These are phyloP conservation scores for Aphidius ervi DNA, from an alignment of 1,140 invertebrate genomes.

Conservation along the genomic window DNA sequence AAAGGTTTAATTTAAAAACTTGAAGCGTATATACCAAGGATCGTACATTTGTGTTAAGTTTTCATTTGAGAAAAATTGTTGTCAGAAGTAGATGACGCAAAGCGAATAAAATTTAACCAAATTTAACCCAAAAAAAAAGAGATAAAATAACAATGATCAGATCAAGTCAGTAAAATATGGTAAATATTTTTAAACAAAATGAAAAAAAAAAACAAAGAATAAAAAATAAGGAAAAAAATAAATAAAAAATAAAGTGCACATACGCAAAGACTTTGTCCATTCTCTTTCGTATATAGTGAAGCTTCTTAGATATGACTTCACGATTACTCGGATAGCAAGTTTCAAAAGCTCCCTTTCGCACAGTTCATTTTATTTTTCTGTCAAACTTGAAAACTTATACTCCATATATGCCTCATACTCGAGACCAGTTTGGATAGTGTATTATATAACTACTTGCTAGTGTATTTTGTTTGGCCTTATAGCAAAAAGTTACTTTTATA, in stretches of 20 bases:
- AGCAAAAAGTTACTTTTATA: no score
- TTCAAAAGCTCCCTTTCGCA: neutral
- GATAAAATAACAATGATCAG: neutral
- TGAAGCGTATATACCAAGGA: conserved; percentile 5
- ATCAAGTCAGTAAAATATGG: neutral
- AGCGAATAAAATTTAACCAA: neutral
- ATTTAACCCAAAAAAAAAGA: neutral
- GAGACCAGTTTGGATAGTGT: conserved; percentile 4
- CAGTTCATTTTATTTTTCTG: conserved; percentile 9
- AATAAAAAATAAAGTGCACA: conserved; percentile 9
- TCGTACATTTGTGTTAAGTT: conserved; percentile 35
- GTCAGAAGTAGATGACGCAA: conserved; percentile 30
- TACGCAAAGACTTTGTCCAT: neutral
- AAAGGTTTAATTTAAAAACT: conserved; percentile 21
- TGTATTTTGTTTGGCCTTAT: conserved; percentile 35
- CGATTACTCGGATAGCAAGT: conserved; percentile 22
- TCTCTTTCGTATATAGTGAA: neutral
- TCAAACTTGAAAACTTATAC: conserved; percentile 33
- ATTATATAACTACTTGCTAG: neutral
- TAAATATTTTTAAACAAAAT: neutral
- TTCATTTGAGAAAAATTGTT: conserved; percentile 36
- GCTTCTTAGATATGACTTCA: conserved; percentile 10
- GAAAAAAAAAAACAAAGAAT: neutral
- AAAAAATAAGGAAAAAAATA: neutral
- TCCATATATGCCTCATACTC: conserved; percentile 11